These are phyloP conservation scores for Macrocentrus cingulum DNA, from an alignment of 1,140 invertebrate genomes.

Conservation along the genomic window DNA sequence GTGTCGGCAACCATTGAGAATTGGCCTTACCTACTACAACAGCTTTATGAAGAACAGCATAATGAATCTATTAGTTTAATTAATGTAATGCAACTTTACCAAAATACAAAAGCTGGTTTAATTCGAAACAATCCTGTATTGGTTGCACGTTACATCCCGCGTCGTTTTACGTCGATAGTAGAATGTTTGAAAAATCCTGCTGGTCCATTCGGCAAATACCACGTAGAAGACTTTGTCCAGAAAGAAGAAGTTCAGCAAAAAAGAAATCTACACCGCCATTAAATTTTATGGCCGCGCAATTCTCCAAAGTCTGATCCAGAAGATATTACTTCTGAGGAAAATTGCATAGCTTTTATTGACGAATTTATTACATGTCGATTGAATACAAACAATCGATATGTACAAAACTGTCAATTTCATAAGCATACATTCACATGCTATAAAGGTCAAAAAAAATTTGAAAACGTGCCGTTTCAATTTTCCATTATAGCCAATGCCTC, in stretches of 20 bases:
- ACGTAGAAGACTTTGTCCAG: constrained; percentile 1
- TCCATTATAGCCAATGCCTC: not conserved
- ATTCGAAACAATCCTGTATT: constrained; percentile 16
- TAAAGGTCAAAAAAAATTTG: constrained; percentile 4
- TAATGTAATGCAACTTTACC: not conserved
- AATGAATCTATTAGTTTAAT: not conserved
- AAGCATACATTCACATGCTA: constrained; percentile 4
- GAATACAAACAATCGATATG: not conserved
- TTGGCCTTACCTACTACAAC: constrained; percentile 2
- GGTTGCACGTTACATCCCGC: constrained; percentile 4
- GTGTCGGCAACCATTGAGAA: not conserved
- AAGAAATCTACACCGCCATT: constrained; percentile 7
- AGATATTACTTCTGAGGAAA: not conserved
- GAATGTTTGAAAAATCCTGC: constrained; percentile 6
- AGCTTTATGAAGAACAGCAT: constrained; percentile 10
- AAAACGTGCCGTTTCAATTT: constrained; percentile 6
- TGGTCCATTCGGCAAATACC: constrained; percentile 14
- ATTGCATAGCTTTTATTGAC: not conserved
- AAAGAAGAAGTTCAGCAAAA: constrained; percentile 16
- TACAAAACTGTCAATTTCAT: not conserved
- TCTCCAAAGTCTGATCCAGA: constrained; percentile 3
- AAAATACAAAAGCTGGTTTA: constrained; percentile 1
- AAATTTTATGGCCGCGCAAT: not conserved
- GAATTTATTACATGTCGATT: constrained; percentile 10
- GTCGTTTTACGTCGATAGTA: not conserved